Conservation (phyloP, 64 coral and sea anemone species). For the Astreopora myriophthalma region DNA sequence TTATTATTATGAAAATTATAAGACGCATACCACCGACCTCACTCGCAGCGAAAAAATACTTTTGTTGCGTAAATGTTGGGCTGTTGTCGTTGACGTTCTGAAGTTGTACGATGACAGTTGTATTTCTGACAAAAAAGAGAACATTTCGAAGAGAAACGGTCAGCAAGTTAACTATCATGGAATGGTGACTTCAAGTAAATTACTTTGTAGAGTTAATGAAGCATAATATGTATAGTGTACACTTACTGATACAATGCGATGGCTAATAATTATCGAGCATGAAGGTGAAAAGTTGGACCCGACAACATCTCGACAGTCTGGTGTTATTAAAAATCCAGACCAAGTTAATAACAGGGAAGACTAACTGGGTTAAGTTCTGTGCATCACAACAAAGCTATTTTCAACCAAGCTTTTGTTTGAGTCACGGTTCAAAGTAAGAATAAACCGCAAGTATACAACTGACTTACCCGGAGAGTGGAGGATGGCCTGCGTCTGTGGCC, state of each 20-base stretch:
- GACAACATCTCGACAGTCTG: no score
- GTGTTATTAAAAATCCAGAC: no score
- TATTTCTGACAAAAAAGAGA: constrained; percentile 42
- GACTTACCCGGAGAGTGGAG: constrained; percentile 77
- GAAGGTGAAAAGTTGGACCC: no score
- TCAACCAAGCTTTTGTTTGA: not conserved
- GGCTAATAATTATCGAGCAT: no score
- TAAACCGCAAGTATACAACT: not conserved
- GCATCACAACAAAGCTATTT: not conserved
- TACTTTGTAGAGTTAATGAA: no score
- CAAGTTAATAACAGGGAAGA: no score
- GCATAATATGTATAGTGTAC: no score
- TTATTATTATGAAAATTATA: no score
- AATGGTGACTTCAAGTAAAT: not conserved
- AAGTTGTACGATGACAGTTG: constrained; percentile 81
- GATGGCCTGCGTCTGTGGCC: constrained; percentile 72
- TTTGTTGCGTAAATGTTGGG: constrained; percentile 68
- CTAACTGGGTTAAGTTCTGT: no score
- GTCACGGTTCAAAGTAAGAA: not conserved
- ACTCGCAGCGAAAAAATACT: constrained; percentile 66
- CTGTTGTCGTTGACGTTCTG: constrained; percentile 93
- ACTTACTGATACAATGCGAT: no score
- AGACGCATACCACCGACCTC: constrained; percentile 64
- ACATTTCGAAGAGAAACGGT: not conserved
- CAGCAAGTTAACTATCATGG: not conserved